phyloP scores from a whole-genome alignment of 2,888 invertebrate genomes.

The Eupithecia subfuscata region DNA sequence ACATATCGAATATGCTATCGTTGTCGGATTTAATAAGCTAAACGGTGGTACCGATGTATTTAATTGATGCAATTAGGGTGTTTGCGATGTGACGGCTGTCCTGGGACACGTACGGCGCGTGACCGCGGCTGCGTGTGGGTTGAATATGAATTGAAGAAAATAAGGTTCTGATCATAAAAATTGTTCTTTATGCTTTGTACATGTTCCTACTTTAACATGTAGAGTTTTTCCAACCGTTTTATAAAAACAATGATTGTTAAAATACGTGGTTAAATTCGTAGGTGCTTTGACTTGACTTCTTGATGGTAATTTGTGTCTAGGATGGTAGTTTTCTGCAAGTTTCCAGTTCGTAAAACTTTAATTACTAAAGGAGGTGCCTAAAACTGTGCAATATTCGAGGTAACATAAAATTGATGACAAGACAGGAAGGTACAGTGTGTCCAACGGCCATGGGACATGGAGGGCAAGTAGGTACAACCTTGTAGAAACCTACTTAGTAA shows the following conservation, averaged over 20 bases:
- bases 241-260: background rate
- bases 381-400: background rate
- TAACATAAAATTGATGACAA: no score
- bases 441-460: no score
- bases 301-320: background rate
- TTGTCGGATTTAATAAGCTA: constrained; percentile 63
- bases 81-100: constrained; percentile 53
- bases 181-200: constrained; percentile 8
- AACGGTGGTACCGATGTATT: constrained; percentile 56
- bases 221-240: background rate
- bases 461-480: no score
- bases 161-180: constrained; percentile 32
- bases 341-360: no score
- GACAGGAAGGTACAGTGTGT: no score
- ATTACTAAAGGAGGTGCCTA: no score
- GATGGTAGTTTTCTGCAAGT: background rate
- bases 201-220: background rate
- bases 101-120: constrained; percentile 50
- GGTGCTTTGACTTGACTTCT: background rate
- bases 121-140: constrained; percentile 58
- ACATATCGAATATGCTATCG: constrained; percentile 61
- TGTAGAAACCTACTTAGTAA: no score
- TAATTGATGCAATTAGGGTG: constrained; percentile 70
- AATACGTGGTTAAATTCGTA: background rate
- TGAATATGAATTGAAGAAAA: constrained; percentile 56